Evolutionary conservation across 2,888 invertebrate species (phyloP).

Genomic region (Heteromurus nitidus): DNA sequence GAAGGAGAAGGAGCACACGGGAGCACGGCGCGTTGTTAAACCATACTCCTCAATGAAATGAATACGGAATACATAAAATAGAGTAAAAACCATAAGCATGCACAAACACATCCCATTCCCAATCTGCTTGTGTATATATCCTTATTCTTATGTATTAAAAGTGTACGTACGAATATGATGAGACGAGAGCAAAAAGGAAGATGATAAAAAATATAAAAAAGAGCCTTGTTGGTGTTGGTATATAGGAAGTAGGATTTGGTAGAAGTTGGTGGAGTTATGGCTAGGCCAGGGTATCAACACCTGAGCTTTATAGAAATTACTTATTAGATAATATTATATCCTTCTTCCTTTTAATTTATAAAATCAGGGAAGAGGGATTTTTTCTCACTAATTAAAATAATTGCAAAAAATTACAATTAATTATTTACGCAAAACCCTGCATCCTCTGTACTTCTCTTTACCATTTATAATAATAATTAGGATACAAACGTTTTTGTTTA

Average conservation of each 20-base stretch:
- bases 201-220: constrained; percentile 9
- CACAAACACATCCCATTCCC: neutral
- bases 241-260: constrained; percentile 45
- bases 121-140: too few relatives aligned
- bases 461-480: constrained; percentile 5
- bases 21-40: too few relatives aligned
- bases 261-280: constrained; percentile 61
- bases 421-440: neutral
- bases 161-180: neutral
- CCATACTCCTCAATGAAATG: too few relatives aligned
- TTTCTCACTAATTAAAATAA: neutral
- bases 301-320: constrained; percentile 65
- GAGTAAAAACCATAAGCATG: too few relatives aligned
- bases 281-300: constrained; percentile 65
- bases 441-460: neutral
- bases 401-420: neutral
- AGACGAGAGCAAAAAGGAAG: neutral
- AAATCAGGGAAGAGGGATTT: constrained; percentile 23
- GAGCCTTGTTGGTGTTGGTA: constrained; percentile 16
- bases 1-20: neutral
- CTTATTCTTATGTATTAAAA: too few relatives aligned
- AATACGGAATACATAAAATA: too few relatives aligned
- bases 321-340: constrained; percentile 54
- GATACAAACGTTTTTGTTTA: neutral
- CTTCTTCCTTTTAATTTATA: constrained; percentile 50